These are phyloP conservation scores for Sebastes umbrosus DNA, from an alignment of 2,797 vertebrate species.

Conservation along the genomic window DNA sequence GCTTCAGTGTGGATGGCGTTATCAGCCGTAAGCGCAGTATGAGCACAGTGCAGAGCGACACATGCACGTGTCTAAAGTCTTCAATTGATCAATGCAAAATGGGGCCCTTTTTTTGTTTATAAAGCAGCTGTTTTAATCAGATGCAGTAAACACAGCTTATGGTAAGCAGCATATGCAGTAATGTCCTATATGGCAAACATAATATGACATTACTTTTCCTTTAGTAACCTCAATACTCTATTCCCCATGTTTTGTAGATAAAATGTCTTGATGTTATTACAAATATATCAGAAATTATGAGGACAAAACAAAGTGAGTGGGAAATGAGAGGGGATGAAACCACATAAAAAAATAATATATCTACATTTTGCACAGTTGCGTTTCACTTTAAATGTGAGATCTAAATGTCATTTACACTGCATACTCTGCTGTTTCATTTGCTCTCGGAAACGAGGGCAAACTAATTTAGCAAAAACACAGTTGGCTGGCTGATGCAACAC, in stretches of 20 bases:
- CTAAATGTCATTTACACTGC: constrained; percentile 50
- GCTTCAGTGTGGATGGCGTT: neutral
- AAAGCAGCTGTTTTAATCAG: neutral
- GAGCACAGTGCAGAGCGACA: neutral
- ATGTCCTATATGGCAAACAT: neutral
- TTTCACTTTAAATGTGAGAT: constrained; percentile 25
- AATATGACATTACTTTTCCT: neutral
- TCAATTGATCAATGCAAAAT: neutral
- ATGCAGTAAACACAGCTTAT: neutral
- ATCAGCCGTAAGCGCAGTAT: neutral
- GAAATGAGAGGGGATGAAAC: neutral
- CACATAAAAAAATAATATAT: neutral
- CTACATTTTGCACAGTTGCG: neutral
- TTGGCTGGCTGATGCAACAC: constrained; percentile 81
- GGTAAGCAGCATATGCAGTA: neutral
- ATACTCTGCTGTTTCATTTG: constrained; percentile 60
- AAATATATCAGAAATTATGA: neutral
- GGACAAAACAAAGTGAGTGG: neutral
- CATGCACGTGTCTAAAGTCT: neutral
- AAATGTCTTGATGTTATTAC: neutral
- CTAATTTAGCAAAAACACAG: constrained; percentile 74
- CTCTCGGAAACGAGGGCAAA: constrained; percentile 72
- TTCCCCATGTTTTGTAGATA: neutral
- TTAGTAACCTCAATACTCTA: neutral
- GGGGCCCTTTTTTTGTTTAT: neutral